A percentile compares a stretch with the other conserved stretches of the same genome.
phyloP scores from a whole-genome alignment of 2,797 vertebrate genomes.

The Sandelia bainsii region DNA sequence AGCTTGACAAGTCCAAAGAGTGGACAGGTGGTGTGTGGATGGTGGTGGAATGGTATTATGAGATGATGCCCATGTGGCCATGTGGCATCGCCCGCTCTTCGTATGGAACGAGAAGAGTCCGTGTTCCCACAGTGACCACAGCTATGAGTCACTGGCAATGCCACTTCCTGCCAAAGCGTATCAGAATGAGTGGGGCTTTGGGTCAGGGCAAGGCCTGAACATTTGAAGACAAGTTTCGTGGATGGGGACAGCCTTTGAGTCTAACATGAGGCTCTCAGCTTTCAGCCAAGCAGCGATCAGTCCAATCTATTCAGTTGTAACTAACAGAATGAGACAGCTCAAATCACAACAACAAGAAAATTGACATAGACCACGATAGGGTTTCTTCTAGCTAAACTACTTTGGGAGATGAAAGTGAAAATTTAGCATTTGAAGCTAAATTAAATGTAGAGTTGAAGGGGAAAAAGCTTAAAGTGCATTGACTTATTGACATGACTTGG shows the following conservation, averaged over 20 bases:
- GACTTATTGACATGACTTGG: slow-evolving; percentile 3
- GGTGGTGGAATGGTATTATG: slow-evolving; percentile 76
- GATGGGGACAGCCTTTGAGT: slow-evolving; percentile 47
- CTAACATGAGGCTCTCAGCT: slow-evolving; percentile 37
- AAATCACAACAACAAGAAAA: slow-evolving; percentile 36
- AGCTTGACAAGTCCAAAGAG: slow-evolving; percentile 77
- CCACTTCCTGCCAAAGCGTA: slow-evolving; percentile 77
- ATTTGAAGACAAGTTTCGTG: slow-evolving; percentile 54
- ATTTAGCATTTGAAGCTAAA: slow-evolving; percentile 13
- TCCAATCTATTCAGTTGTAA: slow-evolving; percentile 20
- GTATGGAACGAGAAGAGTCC: slow-evolving; percentile 70
- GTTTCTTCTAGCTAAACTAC: slow-evolving; percentile 1
- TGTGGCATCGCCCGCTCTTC: slow-evolving; percentile 79
- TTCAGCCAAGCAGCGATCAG: slow-evolving; percentile 39
- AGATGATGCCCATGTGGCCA: slow-evolving; percentile 78
- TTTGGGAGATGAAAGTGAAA: slow-evolving; percentile 23
- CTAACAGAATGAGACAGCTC: slow-evolving; percentile 31
- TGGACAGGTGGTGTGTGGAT: slow-evolving; percentile 84
- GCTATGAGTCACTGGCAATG: slow-evolving; percentile 73
- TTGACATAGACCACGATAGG: background rate
- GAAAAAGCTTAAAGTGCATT: slow-evolving; percentile 7
- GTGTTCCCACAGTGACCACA: slow-evolving; percentile 67
- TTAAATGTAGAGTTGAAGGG: slow-evolving; percentile 4
- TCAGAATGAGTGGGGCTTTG: slow-evolving; percentile 67
- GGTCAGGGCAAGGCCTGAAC: slow-evolving; percentile 64